Evolutionary conservation across 2,113 vertebrate species (phyloP), one percentile per base, ranked within the genome.

Genomic region (Alligator mississippiensis): DNA sequence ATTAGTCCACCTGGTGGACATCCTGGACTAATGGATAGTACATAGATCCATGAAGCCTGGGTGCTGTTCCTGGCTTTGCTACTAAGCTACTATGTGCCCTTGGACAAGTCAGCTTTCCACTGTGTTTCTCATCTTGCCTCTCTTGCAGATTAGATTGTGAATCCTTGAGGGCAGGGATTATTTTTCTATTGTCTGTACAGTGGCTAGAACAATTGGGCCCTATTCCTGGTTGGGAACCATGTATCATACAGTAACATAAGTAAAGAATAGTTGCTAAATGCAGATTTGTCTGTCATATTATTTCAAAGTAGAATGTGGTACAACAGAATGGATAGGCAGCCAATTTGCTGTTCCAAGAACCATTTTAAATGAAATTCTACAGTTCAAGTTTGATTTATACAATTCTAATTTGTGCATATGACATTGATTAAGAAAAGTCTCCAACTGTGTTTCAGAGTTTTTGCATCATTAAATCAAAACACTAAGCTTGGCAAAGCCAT

Each of bases 351-450:
- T 77, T 89, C 54, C 89, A 93, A 90, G 63, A 85, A 38, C 30
- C 38, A 25, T 92, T 88, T 84, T 1, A 13, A 76, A 88, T 80
- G n/a, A 88, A 94, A 59, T 85, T 16, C 85, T 61, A 74, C 28
- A 87, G 85, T 61, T 61, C 18, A 85, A 83, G 74, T 91, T 82
- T 92, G 84, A 85, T 89, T n/a, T 87, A 90, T 93, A 93, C 70
- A 93, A 96, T 92, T 93, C 93, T 70, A 21, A 74, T 82, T 95
- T 95, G 74, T 94, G 64, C 85, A 47, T 72, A 76, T 78, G 78
- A 84, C 89, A 0, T 2, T 38, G 47, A 6, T 8, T 85, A 85
- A 87, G 88, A 92, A 92, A 91, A 47, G 47, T 47, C 47, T 47
- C 9, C 47, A 47, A 9, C 7, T 47, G 47, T 47, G 8, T 47